Base-by-base conservation (phyloP, 1,140 invertebrate species). In the Bemisia tabaci region DNA sequence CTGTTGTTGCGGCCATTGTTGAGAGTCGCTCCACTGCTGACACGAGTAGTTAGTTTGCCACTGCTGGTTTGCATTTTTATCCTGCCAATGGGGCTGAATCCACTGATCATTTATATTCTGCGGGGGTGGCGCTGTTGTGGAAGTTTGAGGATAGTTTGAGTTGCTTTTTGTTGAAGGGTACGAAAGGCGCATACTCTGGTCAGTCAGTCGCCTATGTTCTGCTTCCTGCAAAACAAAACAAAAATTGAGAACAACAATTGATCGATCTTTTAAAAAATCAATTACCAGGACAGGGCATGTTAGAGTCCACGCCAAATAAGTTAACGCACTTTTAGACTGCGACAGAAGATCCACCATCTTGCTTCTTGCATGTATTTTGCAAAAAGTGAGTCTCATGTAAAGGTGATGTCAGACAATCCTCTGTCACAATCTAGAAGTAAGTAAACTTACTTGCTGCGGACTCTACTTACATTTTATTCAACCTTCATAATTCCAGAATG, bases 141-240 rank as follows among this genome's bases (percentile, higher is more conserved):
- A 22, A 25, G 63, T 22, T 58, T 26, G 22, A 59, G 22, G 23
- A 62, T 24, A 24, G 24, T 63, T 59, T 63, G 61, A n/a, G 12
- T 22, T 26, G 24, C 39, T 22, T 61, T 17, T 26, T 66, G 65
- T 60, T 68, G 67, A 62, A 21, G 59, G 23, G 17, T 62, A 39
- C 62, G 63, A 63, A 25, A 60, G 67, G 65, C 64, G 63, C 67
- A 33, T 65, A 67, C 65, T 65, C 71, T 91, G 5, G 17, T 48
- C 89, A 66, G 78, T 80, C 62, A 92, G 84, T 69, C 94, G 81
- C 60, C 94, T 81, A 71, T 94, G 87, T 75, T 97, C 94, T 0
- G 94, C 94, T 77, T 97, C 94, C 85, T 96, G 81, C 2, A 75
- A 73, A 65, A 67, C 25, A 68, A 22, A 66, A 69, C 25, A 63